Evolutionary conservation across 92 coral and sea anemone genomes (phyloP), one percentile per base, ranked within the genome.

Genomic region (Chrysogorgia sp.): DNA sequence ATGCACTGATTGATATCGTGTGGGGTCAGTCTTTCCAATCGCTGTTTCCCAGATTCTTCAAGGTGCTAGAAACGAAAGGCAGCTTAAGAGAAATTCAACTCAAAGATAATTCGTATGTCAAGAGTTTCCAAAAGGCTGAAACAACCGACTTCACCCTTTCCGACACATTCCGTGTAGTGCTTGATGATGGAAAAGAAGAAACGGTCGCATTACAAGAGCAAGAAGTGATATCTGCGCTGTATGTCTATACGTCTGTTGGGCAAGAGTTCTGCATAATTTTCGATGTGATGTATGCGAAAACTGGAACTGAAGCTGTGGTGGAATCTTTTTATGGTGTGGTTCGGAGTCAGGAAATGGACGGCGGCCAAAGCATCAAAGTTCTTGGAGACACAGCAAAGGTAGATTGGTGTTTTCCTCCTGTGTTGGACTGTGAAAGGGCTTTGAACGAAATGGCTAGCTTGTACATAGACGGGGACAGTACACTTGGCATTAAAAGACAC

Each of bases 201-300:
- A 34, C 49, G 49, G 74, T 66, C 13, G 74, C 45, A n/a, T 25
- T 66, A 25, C 74, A 66, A 66, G 74, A 66, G 34, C 55, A 66
- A 66, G 74, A 66, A 25, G 34, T 41, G 26, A 66, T 66, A 28
- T 35, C 22, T 10, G 74, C 74, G 1, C 32, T 66, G 55, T 66
- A 66, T 52, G 34, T 66, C 56, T 66, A 66, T 25, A 21, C 53
- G 45, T 66, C 74, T 30, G 45, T 66, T 41, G 74, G 74, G 52
- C 74, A 66, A 66, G 74, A 66, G 34, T 66, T 66, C 14, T 66
- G 74, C n/a, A n/a, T n/a, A n/a, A n/a, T n/a, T n/a, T n/a, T n/a
- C n/a, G n/a, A n/a, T n/a, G n/a, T n/a, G n/a, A n/a, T n/a, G n/a
- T n/a, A n/a, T n/a, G n/a, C n/a, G n/a, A n/a, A n/a, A n/a, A 45